Conservation (phyloP, 2,888 invertebrate genomes). For the Caenorhabditis panamensis region DNA sequence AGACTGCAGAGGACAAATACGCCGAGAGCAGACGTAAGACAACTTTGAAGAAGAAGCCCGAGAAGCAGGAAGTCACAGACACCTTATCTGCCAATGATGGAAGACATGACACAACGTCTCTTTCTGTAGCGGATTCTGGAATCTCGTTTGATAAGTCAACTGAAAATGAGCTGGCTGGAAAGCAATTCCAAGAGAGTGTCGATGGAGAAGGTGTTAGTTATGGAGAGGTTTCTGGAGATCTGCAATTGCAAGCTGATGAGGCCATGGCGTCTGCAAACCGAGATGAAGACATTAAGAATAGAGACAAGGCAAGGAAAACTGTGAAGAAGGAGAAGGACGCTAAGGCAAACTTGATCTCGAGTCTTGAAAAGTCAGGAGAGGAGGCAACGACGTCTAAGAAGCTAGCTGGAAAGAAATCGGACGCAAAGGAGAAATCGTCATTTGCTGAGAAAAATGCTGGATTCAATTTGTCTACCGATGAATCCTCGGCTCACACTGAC, state of each 20-base stretch:
- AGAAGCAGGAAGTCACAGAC: slow-evolving; percentile 14
- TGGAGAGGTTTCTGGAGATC: slow-evolving; percentile 8
- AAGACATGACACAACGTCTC: slow-evolving; percentile 44
- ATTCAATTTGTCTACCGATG: slow-evolving; percentile 30
- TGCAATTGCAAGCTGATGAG: slow-evolving; percentile 7
- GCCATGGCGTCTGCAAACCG: background rate
- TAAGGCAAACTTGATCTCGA: slow-evolving; percentile 32
- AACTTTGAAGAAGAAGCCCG: slow-evolving; percentile 46
- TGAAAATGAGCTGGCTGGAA: slow-evolving; percentile 38
- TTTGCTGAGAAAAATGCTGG: slow-evolving; percentile 39
- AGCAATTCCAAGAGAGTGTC: slow-evolving; percentile 4
- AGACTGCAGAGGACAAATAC: slow-evolving; percentile 38
- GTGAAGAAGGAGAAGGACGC: slow-evolving; percentile 23
- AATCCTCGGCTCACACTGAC: background rate
- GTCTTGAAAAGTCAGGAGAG: slow-evolving; percentile 40
- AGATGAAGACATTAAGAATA: background rate
- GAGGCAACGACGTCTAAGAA: slow-evolving; percentile 21
- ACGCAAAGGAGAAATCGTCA: slow-evolving; percentile 29
- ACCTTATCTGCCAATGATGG: slow-evolving; percentile 15
- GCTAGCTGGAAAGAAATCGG: slow-evolving; percentile 22
- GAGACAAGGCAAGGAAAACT: slow-evolving; percentile 5
- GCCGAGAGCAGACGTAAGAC: slow-evolving; percentile 39
- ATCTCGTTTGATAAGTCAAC: slow-evolving; percentile 53
- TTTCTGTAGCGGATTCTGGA: slow-evolving; percentile 58
- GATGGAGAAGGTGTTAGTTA: slow-evolving; percentile 2